A percentile compares a stretch with the other conserved stretches of the same genome.
Evolutionary conservation across 2,888 invertebrate genomes (phyloP).

Genomic region (Helicoverpa assulta): DNA sequence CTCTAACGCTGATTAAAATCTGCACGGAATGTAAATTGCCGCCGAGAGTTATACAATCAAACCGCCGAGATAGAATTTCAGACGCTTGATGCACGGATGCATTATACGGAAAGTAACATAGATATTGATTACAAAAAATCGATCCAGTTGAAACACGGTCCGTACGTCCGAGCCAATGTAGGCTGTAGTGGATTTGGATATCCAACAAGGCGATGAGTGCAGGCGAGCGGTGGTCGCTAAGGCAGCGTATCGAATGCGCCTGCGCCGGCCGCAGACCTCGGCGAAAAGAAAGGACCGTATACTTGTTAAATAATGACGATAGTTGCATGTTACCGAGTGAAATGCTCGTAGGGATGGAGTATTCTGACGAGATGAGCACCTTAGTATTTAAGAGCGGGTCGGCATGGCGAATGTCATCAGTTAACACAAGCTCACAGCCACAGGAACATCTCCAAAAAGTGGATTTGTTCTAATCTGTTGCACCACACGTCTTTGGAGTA

Average conservation of each 20-base stretch:
- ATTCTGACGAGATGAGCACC: slow-evolving; percentile 88
- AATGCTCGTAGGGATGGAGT: slow-evolving; percentile 89
- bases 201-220: slow-evolving; percentile 57
- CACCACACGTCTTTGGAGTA: slow-evolving; percentile 67
- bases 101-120: slow-evolving; percentile 59
- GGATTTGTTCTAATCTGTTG: slow-evolving; percentile 75
- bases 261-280: slow-evolving; percentile 75
- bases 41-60: slow-evolving; percentile 50
- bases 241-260: slow-evolving; percentile 84
- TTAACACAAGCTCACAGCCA: slow-evolving; percentile 84
- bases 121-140: slow-evolving; percentile 63
- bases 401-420: slow-evolving; percentile 88
- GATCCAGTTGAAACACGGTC: slow-evolving; percentile 30
- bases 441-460: slow-evolving; percentile 84
- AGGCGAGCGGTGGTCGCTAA: slow-evolving; percentile 80
- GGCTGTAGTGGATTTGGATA: slow-evolving; percentile 62
- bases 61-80: slow-evolving; percentile 56
- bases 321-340: slow-evolving; percentile 87
- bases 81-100: slow-evolving; percentile 49
- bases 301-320: slow-evolving; percentile 88
- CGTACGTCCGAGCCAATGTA: slow-evolving; percentile 63
- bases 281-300: slow-evolving; percentile 89
- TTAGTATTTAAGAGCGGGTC: slow-evolving; percentile 89
- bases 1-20: slow-evolving; percentile 40
- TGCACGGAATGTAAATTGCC: slow-evolving; percentile 26